Base-by-base conservation (phyloP, 2,888 invertebrate species). In the Hylaea fasciaria region DNA sequence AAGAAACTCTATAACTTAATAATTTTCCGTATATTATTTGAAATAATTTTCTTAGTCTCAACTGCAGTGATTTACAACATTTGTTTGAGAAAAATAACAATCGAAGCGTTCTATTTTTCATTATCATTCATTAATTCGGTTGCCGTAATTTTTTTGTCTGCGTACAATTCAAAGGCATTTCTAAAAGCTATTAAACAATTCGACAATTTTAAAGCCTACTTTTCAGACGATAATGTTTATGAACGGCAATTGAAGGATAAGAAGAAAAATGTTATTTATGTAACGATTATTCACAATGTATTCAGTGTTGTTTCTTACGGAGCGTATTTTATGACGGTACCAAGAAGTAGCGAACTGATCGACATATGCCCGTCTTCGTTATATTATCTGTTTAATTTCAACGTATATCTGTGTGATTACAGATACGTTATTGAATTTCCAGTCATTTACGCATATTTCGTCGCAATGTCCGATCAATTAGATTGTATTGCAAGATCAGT, bases 401-500 rank as follows among this genome's bases (percentile, higher is more conserved):
- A 8, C 7, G 35, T 35, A 17, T 13, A 35, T 13, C 3, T 59
- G 8, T 48, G 50, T 22, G 47, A 59, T 13, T 16, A 28, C 0
- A 56, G 64, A n/a, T 54, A 50, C 11, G 11, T 64, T 0, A 14
- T 60, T 11, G 58, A 65, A 50, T 35, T 53, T 12, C 52, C 52
- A 10, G 52, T 64, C 9, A 32, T 57, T 10, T 54, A 32, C 57
- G 13, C 44, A 14, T 52, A 47, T 47, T 62, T 47, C 47, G 12
- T 16, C 2, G 11, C 41, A 3, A 47, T 50, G 14, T 47, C 46
- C 0, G 50, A 55, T 37, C 50, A 60, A 39, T 55, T 45, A 12
- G 29, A 46, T 1, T 57, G n/a, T 44, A 65, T 14, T 65, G 67
- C 10, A 57, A 55, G 46, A 41, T 51, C 60, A 9, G 16, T 60